Evolutionary conservation across 2,888 invertebrate genomes (phyloP).

Genomic region (Troides helena): DNA sequence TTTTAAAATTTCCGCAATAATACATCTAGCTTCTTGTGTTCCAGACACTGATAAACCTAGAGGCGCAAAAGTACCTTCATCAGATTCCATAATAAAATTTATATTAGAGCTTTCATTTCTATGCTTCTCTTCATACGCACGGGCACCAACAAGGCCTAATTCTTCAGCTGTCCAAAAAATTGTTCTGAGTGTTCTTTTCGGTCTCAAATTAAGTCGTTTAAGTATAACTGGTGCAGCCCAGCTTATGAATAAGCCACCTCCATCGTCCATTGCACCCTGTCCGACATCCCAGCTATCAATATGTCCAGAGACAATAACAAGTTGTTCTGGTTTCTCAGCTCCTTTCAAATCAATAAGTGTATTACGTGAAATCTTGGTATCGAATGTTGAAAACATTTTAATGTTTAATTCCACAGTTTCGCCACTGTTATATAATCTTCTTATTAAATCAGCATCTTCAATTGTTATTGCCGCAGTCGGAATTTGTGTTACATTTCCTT

Average conservation of each 20-base stretch:
- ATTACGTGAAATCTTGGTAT: conserved; percentile 84
- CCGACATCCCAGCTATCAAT: conserved; percentile 94
- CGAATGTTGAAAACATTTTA: conserved; percentile 83
- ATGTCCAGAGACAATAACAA: conserved; percentile 90
- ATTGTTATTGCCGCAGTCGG: conserved; percentile 87
- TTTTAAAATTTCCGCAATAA: conserved; percentile 84
- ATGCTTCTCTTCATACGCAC: conserved; percentile 82
- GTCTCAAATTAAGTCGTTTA: conserved; percentile 81
- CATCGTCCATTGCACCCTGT: conserved; percentile 93
- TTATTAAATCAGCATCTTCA: conserved; percentile 88
- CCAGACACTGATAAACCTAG: conserved; percentile 85
- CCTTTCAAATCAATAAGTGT: conserved; percentile 86
- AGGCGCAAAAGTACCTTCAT: conserved; percentile 89
- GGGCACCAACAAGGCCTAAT: conserved; percentile 84
- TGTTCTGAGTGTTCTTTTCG: conserved; percentile 86
- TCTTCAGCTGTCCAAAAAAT: conserved; percentile 93
- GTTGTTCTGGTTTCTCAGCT: conserved; percentile 55
- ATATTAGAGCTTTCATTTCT: conserved; percentile 80
- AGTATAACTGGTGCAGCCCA: conserved; percentile 86
- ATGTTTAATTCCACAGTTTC: conserved; percentile 72
- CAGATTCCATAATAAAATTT: conserved; percentile 90
- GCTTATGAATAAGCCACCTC: conserved; percentile 88
- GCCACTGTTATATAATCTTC: conserved; percentile 82
- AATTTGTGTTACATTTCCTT: conserved; percentile 80
- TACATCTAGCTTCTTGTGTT: conserved; percentile 80